phyloP scores from a whole-genome alignment of 2,888 invertebrate species.

The Lasius platythorax region DNA sequence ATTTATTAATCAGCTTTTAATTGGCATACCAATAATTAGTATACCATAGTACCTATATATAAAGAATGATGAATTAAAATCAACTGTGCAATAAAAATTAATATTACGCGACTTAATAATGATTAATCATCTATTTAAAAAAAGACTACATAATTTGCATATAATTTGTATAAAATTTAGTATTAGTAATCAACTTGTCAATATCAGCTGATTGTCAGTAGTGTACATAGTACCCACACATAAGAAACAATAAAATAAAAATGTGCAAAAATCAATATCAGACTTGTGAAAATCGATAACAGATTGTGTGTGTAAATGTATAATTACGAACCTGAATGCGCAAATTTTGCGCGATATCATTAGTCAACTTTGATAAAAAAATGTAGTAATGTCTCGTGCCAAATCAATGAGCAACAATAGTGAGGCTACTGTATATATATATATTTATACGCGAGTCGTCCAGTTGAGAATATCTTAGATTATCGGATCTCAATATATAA shows the following conservation, averaged over 20 bases:
- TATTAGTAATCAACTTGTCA: no score
- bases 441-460: neutral
- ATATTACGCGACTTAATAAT: neutral
- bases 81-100: neutral
- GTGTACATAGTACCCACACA: no score
- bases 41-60: neutral
- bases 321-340: neutral
- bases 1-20: neutral
- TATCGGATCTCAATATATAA: no score
- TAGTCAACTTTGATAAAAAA: neutral
- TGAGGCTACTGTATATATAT: neutral
- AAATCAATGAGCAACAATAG: neutral
- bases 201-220: no score
- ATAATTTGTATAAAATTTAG: no score
- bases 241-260: no score
- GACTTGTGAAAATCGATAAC: neutral
- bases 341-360: neutral
- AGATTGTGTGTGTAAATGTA: neutral
- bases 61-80: neutral
- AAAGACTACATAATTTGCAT: no score
- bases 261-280: no score
- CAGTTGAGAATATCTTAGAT: no score
- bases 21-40: neutral
- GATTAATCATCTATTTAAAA: no score
- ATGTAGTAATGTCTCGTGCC: neutral